These are phyloP conservation scores for Allophyes oxyacanthae DNA, from an alignment of 2,888 invertebrate species.

Conservation along the genomic window DNA sequence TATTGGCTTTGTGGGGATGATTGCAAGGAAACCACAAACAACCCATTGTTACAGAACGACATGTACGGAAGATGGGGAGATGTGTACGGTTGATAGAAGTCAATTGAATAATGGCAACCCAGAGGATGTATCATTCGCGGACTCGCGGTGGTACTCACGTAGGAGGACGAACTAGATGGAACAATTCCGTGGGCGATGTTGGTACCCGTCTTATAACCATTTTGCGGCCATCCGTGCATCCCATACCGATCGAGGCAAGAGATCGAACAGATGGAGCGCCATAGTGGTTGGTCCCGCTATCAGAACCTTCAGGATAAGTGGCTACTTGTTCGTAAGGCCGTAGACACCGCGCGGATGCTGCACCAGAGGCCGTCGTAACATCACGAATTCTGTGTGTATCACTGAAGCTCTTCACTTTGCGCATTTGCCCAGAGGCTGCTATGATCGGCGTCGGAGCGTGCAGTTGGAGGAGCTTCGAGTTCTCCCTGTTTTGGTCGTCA, in stretches of 20 bases:
- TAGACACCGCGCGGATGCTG: slow-evolving; percentile 83
- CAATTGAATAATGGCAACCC: slow-evolving; percentile 84
- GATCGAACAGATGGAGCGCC: slow-evolving; percentile 93
- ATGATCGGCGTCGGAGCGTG: slow-evolving; percentile 75
- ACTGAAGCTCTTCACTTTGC: slow-evolving; percentile 87
- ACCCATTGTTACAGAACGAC: slow-evolving; percentile 23
- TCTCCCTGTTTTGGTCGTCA: slow-evolving; percentile 78
- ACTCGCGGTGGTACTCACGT: slow-evolving; percentile 91
- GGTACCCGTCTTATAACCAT: slow-evolving; percentile 95
- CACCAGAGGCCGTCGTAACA: slow-evolving; percentile 81
- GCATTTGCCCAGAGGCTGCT: slow-evolving; percentile 86
- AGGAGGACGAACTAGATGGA: slow-evolving; percentile 95
- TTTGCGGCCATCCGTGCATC: slow-evolving; percentile 96
- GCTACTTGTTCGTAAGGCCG: slow-evolving; percentile 86
- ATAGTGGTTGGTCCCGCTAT: slow-evolving; percentile 90
- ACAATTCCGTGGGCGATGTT: slow-evolving; percentile 95
- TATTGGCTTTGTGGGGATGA: slow-evolving; percentile 4
- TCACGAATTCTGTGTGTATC: slow-evolving; percentile 86
- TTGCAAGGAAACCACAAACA: slow-evolving; percentile 17
- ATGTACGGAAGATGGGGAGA: slow-evolving; percentile 53
- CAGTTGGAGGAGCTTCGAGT: slow-evolving; percentile 78
- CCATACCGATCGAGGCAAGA: slow-evolving; percentile 95
- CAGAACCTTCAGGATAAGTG: slow-evolving; percentile 89
- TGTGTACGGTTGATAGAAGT: slow-evolving; percentile 63
- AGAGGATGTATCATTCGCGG: slow-evolving; percentile 79